Evolutionary conservation across 2,888 invertebrate species (phyloP).

Genomic region (Himalopsyche japonica): DNA sequence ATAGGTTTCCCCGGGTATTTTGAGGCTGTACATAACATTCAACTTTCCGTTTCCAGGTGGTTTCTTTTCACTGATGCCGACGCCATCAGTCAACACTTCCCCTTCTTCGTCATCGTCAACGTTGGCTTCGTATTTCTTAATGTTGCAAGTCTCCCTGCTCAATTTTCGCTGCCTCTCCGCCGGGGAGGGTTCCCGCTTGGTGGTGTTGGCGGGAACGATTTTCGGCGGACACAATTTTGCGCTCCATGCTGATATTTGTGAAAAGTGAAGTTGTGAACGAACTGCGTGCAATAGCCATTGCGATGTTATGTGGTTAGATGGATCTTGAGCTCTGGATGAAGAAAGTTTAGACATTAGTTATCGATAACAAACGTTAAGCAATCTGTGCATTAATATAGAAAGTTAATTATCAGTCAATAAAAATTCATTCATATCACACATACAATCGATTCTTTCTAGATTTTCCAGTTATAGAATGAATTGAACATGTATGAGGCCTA

Average conservation of each 20-base stretch:
- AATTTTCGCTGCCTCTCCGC: conserved; percentile 51
- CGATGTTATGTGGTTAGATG: conserved; percentile 55
- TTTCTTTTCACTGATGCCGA: conserved; percentile 48
- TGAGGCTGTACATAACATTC: conserved; percentile 69
- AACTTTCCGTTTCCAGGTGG: conserved; percentile 46
- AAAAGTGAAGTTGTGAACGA: conserved; percentile 93
- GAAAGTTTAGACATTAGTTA: not conserved
- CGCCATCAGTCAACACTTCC: conserved; percentile 10
- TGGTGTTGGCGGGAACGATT: conserved; percentile 33
- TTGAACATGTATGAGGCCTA: too few relatives aligned
- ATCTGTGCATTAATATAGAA: too few relatives aligned
- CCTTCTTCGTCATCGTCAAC: conserved; percentile 48
- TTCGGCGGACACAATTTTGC: conserved; percentile 49
- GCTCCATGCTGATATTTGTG: conserved; percentile 94
- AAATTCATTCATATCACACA: too few relatives aligned
- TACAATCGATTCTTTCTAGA: too few relatives aligned
- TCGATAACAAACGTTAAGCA: too few relatives aligned
- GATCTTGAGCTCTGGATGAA: conserved; percentile 52
- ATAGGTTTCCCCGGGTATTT: conserved; percentile 67
- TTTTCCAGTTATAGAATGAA: too few relatives aligned
- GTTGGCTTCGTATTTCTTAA: conserved; percentile 56
- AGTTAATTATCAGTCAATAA: too few relatives aligned
- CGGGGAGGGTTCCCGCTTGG: conserved; percentile 38
- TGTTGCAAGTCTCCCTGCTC: conserved; percentile 58
- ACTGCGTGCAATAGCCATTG: conserved; percentile 89